Evolutionary conservation across 2,888 invertebrate genomes (phyloP), one percentile per base, ranked within the genome.

Genomic region (Molorchus minor): DNA sequence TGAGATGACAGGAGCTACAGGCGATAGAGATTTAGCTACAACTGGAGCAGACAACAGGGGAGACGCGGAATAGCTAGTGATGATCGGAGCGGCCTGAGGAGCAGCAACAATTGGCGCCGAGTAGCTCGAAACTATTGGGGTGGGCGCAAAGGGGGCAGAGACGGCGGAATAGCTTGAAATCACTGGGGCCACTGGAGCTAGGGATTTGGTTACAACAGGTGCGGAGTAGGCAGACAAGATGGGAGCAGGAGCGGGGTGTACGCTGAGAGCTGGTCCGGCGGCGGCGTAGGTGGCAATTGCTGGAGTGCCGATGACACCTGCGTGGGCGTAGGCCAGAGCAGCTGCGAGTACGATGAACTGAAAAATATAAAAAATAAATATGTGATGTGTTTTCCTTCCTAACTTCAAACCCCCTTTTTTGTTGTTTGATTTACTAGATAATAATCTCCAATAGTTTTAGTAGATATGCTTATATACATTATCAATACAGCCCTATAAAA

Each of bases 271-370:
- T 25, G 49, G 68, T 60, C n/a, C n/a, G 25, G 69, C 65, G 43
- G 69, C 53, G 10, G 69, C 60, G 38, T 69, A 69, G 3, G 63
- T 58, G 21, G 62, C 64, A 3, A 56, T 58, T 3, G 60, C 63
- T 12, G 68, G 63, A 30, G 64, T 61, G 29, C 61, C 61, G 15
- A 87, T 76, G 69, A 58, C 7, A 62, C 88, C 88, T 49, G 88
- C 88, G 73, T 83, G 84, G 72, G 84, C 86, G 64, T 84, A 82
- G 70, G 87, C 84, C 78, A 86, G 82, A 70, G 83, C 81, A 75
- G 86, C 83, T 73, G 84, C 80, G 73, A 88, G 79, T 54, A 85
- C 79, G 68, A 87, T 75, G 66, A 86, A 80, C 86, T 81, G 77
- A 41, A 78, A 77, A 56, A n/a, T n/a, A n/a, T n/a, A n/a, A n/a